phyloP scores from a whole-genome alignment of 2,888 invertebrate genomes.

The Mesorhabditis spiculigera region DNA sequence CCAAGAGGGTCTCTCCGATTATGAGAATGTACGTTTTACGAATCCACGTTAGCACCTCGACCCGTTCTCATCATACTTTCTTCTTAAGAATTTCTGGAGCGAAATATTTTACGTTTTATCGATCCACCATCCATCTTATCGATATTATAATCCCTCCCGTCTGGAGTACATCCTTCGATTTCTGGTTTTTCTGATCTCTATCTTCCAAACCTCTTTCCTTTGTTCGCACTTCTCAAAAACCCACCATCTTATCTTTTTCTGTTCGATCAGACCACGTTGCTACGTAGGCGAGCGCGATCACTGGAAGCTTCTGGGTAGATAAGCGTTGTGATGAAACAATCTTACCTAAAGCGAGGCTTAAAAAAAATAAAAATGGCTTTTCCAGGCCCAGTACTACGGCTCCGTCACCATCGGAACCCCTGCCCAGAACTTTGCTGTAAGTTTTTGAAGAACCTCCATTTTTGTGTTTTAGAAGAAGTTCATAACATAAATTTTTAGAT shows the following conservation, averaged over 20 bases:
- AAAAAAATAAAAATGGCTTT: not conserved
- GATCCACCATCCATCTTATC: not conserved
- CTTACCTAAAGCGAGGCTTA: not conserved
- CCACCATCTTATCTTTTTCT: too few relatives aligned
- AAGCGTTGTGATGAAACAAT: not conserved
- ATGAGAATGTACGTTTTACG: constrained; percentile 23
- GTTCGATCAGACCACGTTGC: too few relatives aligned
- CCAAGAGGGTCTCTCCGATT: constrained; percentile 44
- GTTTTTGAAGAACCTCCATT: not conserved
- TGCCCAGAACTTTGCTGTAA: constrained; percentile 65
- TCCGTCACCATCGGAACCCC: constrained; percentile 64
- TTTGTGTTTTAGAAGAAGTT: too few relatives aligned
- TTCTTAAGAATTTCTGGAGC: not conserved
- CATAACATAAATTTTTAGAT: constrained; percentile 7
- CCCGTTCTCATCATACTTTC: not conserved
- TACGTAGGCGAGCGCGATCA: too few relatives aligned
- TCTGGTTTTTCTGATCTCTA: constrained; percentile 1
- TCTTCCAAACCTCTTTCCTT: not conserved
- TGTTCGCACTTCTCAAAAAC: not conserved
- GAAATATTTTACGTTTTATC: not conserved
- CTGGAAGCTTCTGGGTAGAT: not conserved
- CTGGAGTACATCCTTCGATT: not conserved
- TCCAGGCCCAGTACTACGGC: constrained; percentile 65
- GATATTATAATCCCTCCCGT: not conserved
- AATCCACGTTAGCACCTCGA: not conserved